Evolutionary conservation across 2,113 vertebrate genomes (phyloP).

Genomic region (Eulacestoma nigropectus): DNA sequence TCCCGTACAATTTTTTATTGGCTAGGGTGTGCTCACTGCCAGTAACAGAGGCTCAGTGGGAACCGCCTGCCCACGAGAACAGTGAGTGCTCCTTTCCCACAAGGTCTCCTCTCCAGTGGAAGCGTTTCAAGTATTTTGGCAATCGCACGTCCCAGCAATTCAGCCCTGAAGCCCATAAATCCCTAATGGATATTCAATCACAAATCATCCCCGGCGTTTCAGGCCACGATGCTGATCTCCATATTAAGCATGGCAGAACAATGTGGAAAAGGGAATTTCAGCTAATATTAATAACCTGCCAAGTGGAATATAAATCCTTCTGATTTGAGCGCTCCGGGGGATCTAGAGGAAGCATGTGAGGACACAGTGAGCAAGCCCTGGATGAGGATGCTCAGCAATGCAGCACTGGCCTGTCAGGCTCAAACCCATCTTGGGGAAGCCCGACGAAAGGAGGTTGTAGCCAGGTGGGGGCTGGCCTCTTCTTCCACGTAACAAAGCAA

Average conservation of each 20-base stretch:
- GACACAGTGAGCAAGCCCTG: not conserved
- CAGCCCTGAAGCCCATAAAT: not conserved
- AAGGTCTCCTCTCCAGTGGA: slow-evolving; percentile 33
- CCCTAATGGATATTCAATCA: slow-evolving; percentile 32
- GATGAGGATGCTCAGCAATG: not conserved
- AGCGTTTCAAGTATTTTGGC: slow-evolving; percentile 45
- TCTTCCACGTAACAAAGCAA: rapidly evolving
- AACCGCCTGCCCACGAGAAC: not conserved
- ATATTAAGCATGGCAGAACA: slow-evolving; percentile 20
- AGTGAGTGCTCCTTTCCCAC: slow-evolving; percentile 41
- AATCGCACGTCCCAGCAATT: not conserved
- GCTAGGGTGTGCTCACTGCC: not conserved
- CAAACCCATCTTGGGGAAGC: not conserved
- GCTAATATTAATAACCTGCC: slow-evolving; percentile 6
- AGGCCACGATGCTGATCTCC: not conserved
- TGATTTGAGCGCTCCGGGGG: not conserved
- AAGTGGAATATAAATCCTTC: slow-evolving; percentile 1
- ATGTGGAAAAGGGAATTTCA: not conserved
- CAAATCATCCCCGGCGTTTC: not conserved
- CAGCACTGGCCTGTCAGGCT: not conserved
- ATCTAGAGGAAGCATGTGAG: not conserved
- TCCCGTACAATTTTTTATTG: not conserved
- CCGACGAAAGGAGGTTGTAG: not conserved
- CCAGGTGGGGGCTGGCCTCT: not conserved
- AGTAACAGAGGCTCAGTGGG: not conserved